Evolutionary conservation across 2,113 vertebrate genomes (phyloP).

Genomic region (Gavia stellata): DNA sequence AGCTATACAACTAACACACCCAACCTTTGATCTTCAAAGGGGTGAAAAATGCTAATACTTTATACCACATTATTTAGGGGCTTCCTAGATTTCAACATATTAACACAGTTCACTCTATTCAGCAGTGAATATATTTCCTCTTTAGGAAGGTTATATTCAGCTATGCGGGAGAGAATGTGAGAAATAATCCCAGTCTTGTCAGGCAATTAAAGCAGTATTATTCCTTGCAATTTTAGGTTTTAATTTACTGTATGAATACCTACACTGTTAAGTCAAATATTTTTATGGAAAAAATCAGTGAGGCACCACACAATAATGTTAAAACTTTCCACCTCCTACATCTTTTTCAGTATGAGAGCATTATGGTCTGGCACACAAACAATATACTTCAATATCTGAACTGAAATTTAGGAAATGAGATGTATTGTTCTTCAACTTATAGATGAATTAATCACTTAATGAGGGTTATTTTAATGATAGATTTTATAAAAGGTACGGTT

Average conservation of each 20-base stretch:
- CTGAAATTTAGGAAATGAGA: background rate
- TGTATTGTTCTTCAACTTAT: conserved; percentile 14
- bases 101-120: background rate
- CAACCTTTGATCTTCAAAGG: background rate
- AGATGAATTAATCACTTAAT: background rate
- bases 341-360: background rate
- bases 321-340: background rate
- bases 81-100: background rate
- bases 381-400: conserved; percentile 1
- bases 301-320: background rate
- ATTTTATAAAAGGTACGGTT: background rate
- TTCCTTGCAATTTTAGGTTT: conserved; percentile 28
- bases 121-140: conserved; percentile 5
- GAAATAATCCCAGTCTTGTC: conserved; percentile 21
- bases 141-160: conserved; percentile 9
- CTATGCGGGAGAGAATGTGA: background rate
- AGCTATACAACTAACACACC: background rate
- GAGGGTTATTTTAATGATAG: background rate
- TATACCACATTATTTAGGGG: background rate
- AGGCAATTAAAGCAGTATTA: conserved; percentile 30
- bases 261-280: conserved; percentile 29
- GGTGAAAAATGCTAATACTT: background rate
- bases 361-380: background rate
- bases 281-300: background rate
- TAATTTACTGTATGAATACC: conserved; percentile 37